Evolutionary conservation across 2,888 invertebrate species (phyloP).

Genomic region (Ischnura elegans): DNA sequence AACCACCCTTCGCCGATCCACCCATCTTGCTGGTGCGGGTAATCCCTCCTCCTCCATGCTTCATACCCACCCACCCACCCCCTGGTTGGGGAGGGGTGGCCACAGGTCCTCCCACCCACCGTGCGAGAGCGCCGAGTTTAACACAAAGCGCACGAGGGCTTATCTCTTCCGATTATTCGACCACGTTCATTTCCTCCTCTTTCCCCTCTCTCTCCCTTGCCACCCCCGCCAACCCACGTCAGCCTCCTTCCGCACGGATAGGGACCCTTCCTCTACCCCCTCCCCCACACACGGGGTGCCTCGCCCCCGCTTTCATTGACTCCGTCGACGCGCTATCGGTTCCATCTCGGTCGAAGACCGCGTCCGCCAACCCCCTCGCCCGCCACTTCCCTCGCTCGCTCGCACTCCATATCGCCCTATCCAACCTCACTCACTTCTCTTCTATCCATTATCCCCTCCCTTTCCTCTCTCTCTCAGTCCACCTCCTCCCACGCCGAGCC

Average conservation of each 20-base stretch:
- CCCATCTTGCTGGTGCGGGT: conserved; percentile 51
- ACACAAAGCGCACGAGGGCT: conserved; percentile 63
- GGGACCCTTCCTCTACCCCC: background rate
- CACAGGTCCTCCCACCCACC: background rate
- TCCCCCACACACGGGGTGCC: background rate
- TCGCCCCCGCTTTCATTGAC: conserved; percentile 61
- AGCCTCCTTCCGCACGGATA: background rate
- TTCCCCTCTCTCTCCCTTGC: background rate
- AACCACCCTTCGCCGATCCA: conserved; percentile 2
- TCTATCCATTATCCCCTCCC: background rate
- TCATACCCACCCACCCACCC: background rate
- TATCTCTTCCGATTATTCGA: conserved; percentile 67
- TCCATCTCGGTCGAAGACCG: conserved; percentile 49
- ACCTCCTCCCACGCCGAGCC: background rate
- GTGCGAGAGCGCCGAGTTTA: conserved; percentile 52
- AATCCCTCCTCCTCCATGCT: conserved; percentile 36
- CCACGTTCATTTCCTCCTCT: conserved; percentile 63
- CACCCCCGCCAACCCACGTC: background rate
- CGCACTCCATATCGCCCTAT: background rate
- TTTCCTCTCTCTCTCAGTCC: background rate
- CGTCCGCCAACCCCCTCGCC: background rate
- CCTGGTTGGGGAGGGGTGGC: background rate
- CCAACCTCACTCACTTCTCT: background rate
- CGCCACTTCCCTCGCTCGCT: background rate
- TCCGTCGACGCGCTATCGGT: conserved; percentile 58